phyloP scores from a whole-genome alignment of 2,888 invertebrate species.

The Drosophila siamana region DNA sequence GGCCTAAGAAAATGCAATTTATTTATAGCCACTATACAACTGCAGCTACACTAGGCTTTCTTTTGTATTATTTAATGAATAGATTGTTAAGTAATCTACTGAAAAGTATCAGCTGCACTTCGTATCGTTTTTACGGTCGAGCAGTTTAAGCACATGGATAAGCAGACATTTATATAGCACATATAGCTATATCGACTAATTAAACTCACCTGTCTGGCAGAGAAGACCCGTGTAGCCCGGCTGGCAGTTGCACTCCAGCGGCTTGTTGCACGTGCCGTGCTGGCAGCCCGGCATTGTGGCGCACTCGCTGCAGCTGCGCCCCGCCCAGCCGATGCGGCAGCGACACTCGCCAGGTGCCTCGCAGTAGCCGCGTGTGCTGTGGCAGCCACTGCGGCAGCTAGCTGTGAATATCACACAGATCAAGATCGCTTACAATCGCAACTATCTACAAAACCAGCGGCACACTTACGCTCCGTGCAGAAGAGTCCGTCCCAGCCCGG shows the following conservation, averaged over 20 bases:
- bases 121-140: too few species aligned
- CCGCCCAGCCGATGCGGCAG: conserved; percentile 96
- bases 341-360: conserved; percentile 94
- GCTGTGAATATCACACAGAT: conserved; percentile 86
- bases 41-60: too few species aligned
- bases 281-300: conserved; percentile 95
- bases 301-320: conserved; percentile 93
- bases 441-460: conserved; percentile 13
- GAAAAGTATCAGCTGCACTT: too few species aligned
- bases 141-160: too few species aligned
- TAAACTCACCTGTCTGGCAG: conserved; percentile 93
- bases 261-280: conserved; percentile 95
- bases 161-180: too few species aligned
- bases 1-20: too few species aligned
- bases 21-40: too few species aligned
- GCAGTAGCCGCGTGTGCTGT: conserved; percentile 94
- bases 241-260: conserved; percentile 95
- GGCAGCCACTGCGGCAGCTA: conserved; percentile 94
- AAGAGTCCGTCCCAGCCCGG: conserved; percentile 95
- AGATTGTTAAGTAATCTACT: too few species aligned
- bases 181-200: too few species aligned
- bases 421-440: background rate
- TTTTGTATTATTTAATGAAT: too few species aligned
- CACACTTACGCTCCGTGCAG: conserved; percentile 94
- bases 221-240: conserved; percentile 96